Evolutionary conservation across 2,797 vertebrate species (phyloP), one percentile per base, ranked within the genome.

Genomic region (Telmatherina bonti): DNA sequence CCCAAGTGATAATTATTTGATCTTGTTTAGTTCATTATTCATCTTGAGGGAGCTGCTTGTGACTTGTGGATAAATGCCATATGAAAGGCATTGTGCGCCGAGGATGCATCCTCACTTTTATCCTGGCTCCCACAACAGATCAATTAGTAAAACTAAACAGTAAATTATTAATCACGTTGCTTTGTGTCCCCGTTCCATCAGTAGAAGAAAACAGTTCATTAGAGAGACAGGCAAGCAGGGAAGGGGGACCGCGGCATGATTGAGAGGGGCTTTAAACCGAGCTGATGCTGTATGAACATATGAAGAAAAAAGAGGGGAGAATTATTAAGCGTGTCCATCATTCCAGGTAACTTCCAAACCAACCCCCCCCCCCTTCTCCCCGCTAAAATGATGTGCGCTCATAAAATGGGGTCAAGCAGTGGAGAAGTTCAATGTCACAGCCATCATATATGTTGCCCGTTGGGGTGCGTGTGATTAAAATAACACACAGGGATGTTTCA

Each of bases 401-500:
- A 63, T 85, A 91, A 92, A 93, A 94, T 89, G 93, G 94, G 94
- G 95, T 94, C 93, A 94, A 95, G 93, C 94, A 95, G 95, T 88
- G 88, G 91, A 80, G 92, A 94, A 95, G 95, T 96, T 93, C 95
- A 95, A 96, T 96, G 95, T 96, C 96, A 95, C 93, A 93, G 94
- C 94, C 85, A 68, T 88, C 89, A 95, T 95, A 96, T 95, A 95
- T 93, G 92, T 95, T 94, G 94, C 95, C 96, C 95, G 95, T 88
- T 70, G 89, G 89, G 90, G 86, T 87, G 96, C 92, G 95, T 95
- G 93, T 93, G 95, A 96, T 95, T 94, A 96, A 96, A 96, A 96
- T 96, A 96, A 96, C 94, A 95, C 95, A 95, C 95, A 91, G 78
- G 80, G 85, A 96, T 96, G 96, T 96, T 96, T 95, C 95, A 95